Evolutionary conservation across 1,140 invertebrate genomes (phyloP).

Genomic region (Chrysopa pallens): DNA sequence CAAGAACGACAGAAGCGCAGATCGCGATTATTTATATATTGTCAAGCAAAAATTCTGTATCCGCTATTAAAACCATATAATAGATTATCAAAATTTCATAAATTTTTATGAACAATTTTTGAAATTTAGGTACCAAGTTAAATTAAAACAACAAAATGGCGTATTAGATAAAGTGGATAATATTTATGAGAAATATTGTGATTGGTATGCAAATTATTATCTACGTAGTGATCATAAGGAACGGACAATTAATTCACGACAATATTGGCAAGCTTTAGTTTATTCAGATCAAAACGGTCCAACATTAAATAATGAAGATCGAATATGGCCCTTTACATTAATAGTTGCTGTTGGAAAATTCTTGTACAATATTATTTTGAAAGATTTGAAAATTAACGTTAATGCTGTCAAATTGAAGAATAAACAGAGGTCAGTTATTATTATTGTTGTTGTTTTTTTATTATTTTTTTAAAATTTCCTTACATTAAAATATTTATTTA

Average conservation of each 20-base stretch:
- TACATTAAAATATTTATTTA: neutral
- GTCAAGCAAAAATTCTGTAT: too few relatives aligned
- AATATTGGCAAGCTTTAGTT: conserved; percentile 51
- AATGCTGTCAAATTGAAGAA: conserved; percentile 38
- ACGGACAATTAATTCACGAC: conserved; percentile 37
- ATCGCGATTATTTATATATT: too few relatives aligned
- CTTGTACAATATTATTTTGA: conserved; percentile 71
- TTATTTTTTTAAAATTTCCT: conserved; percentile 2
- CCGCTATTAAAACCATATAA: too few relatives aligned
- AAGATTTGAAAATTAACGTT: conserved; percentile 65
- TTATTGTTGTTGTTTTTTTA: too few relatives aligned
- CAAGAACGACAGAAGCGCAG: too few relatives aligned
- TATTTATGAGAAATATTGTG: conserved; percentile 49
- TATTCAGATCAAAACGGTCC: conserved; percentile 17
- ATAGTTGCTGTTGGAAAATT: conserved; percentile 54
- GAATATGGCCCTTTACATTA: conserved; percentile 43
- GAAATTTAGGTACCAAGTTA: conserved; percentile 36
- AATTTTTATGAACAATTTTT: conserved; percentile 8
- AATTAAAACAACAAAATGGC: conserved; percentile 40
- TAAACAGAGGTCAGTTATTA: conserved; percentile 34
- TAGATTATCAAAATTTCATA: too few relatives aligned
- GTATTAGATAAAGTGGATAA: conserved; percentile 44
- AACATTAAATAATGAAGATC: conserved; percentile 28
- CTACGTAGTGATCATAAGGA: conserved; percentile 11
- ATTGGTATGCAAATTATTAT: conserved; percentile 38